Conservation (phyloP, 2,113 vertebrate genomes). For the Pelvicachromis taeniatus region DNA sequence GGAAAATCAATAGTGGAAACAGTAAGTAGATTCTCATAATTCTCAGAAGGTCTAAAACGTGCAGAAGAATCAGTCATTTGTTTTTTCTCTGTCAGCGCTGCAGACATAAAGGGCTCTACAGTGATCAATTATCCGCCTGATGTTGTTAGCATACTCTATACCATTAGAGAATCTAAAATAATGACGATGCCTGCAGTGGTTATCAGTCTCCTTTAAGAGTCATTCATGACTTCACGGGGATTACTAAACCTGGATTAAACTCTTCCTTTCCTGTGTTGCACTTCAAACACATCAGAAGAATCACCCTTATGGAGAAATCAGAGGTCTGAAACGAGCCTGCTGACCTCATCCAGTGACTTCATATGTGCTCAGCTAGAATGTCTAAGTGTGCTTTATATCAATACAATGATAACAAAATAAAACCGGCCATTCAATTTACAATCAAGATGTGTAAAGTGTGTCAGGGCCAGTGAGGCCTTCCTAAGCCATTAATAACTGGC, state of each 20-base stretch:
- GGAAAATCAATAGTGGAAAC: slow-evolving; percentile 47
- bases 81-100: background rate
- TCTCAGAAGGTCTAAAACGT: slow-evolving; percentile 8
- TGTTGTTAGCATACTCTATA: background rate
- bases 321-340: background rate
- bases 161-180: background rate
- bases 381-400: background rate
- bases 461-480: background rate
- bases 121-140: background rate
- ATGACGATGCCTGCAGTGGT: background rate
- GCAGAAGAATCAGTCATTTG: background rate
- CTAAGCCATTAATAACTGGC: slow-evolving; percentile 42
- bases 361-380: slow-evolving; percentile 36
- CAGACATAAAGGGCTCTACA: background rate
- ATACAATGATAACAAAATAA: slow-evolving; percentile 17
- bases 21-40: slow-evolving; percentile 31
- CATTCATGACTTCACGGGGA: slow-evolving; percentile 30
- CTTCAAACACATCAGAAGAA: slow-evolving; percentile 18
- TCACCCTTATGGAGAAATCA: background rate
- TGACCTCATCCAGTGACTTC: slow-evolving; percentile 54
- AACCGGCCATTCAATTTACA: slow-evolving; percentile 5
- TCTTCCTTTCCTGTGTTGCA: background rate
- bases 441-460: background rate
- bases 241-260: slow-evolving; percentile 28
- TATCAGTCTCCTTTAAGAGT: slow-evolving; percentile 1